Evolutionary conservation across 2,797 vertebrate genomes (phyloP).

Genomic region (Artibeus jamaicensis): DNA sequence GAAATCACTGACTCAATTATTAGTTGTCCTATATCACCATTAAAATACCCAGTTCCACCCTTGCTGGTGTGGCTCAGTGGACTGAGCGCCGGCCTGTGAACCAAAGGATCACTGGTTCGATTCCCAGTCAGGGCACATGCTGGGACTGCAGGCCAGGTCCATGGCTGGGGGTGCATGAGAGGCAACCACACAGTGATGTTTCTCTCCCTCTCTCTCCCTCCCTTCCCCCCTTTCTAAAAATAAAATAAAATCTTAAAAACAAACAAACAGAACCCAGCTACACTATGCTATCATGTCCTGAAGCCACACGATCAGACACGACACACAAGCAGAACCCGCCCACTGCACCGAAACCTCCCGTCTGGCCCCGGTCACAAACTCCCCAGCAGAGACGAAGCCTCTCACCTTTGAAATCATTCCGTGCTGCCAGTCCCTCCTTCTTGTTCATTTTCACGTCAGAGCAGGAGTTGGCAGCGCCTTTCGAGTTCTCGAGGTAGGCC

Average conservation of each 20-base stretch:
- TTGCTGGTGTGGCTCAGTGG: too few relatives aligned
- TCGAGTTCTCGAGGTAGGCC: conserved; percentile 92
- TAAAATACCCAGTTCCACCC: neutral
- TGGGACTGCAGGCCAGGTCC: too few relatives aligned
- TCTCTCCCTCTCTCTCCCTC: too few relatives aligned
- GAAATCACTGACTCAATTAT: neutral
- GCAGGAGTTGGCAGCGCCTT: conserved; percentile 88
- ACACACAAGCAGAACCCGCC: neutral
- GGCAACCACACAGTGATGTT: too few relatives aligned
- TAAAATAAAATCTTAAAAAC: too few relatives aligned
- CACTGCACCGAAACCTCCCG: neutral
- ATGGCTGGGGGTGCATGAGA: too few relatives aligned
- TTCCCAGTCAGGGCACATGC: too few relatives aligned
- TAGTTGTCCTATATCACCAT: neutral
- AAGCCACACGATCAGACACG: neutral
- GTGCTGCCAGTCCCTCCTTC: conserved; percentile 87
- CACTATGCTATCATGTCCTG: neutral
- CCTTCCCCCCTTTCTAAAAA: too few relatives aligned
- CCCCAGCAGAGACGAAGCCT: conserved; percentile 37
- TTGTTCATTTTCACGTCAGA: conserved; percentile 90
- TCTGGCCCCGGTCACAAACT: neutral
- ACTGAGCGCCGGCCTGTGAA: too few relatives aligned
- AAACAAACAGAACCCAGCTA: neutral
- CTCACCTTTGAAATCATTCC: conserved; percentile 95
- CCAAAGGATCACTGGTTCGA: too few relatives aligned